phyloP scores from a whole-genome alignment of 2,888 invertebrate genomes.

The Leptinotarsa haldemani region DNA sequence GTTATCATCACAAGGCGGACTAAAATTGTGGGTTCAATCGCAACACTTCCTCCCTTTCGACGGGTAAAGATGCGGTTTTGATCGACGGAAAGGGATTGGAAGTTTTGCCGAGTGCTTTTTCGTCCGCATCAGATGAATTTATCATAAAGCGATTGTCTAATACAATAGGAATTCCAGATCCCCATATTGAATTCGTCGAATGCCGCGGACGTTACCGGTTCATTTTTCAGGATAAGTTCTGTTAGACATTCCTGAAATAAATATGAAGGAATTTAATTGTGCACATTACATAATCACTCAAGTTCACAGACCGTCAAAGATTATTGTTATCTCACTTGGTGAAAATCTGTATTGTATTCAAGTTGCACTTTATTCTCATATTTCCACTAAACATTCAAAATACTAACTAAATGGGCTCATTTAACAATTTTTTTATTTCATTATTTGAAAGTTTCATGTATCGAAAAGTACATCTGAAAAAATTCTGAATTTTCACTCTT shows the following conservation, averaged over 20 bases:
- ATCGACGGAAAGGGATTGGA: constrained; percentile 22
- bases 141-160: constrained; percentile 11
- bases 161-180: constrained; percentile 4
- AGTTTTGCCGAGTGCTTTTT: constrained; percentile 26
- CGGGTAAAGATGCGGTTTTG: constrained; percentile 31
- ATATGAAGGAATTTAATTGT: neutral
- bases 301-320: no score
- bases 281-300: no score
- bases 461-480: no score
- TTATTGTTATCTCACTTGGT: no score
- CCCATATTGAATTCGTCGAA: neutral
- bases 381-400: no score
- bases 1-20: constrained; percentile 37
- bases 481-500: no score
- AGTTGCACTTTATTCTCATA: no score
- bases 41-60: constrained; percentile 29
- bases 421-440: no score
- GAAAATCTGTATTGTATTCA: no score
- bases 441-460: no score
- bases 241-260: neutral
- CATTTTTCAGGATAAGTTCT: neutral
- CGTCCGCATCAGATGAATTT: constrained; percentile 9
- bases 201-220: neutral
- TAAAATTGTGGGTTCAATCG: constrained; percentile 32
- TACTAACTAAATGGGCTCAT: no score